Evolutionary conservation across 2,113 vertebrate species (phyloP).

Genomic region (Ochotona curzoniae): DNA sequence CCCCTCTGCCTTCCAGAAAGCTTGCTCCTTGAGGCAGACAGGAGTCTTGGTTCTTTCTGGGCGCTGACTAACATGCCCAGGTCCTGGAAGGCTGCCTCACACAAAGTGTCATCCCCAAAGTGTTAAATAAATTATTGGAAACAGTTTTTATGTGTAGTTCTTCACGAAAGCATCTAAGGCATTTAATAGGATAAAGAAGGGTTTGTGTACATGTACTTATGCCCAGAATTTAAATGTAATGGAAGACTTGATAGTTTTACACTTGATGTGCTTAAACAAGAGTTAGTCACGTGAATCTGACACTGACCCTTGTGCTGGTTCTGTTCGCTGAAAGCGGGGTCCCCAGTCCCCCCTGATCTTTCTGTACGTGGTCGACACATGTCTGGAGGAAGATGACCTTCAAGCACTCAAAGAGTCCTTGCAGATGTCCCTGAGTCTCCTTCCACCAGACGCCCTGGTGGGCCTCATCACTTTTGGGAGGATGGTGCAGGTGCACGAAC

Average conservation of each 20-base stretch:
- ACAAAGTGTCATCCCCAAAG: not conserved
- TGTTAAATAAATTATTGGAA: not conserved
- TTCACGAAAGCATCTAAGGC: slow-evolving; percentile 7
- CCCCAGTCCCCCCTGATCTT: slow-evolving; percentile 92
- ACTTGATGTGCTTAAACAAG: slow-evolving; percentile 9
- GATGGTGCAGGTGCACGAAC: slow-evolving; percentile 98
- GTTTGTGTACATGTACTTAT: slow-evolving; percentile 22
- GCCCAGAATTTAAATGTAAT: not conserved
- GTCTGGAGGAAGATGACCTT: slow-evolving; percentile 98
- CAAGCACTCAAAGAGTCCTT: slow-evolving; percentile 97
- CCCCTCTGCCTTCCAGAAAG: not conserved
- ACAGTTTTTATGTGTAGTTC: slow-evolving; percentile 4
- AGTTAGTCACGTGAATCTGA: not conserved
- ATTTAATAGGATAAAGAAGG: not conserved
- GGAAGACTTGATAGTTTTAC: slow-evolving; percentile 20
- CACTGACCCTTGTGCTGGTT: not conserved
- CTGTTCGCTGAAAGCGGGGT: slow-evolving; percentile 87
- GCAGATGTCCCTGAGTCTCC: slow-evolving; percentile 97
- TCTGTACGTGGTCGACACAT: slow-evolving; percentile 96
- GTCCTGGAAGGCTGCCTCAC: not conserved
- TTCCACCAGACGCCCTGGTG: slow-evolving; percentile 94
- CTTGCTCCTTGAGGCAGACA: not conserved
- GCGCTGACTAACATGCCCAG: not conserved
- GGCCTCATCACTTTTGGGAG: slow-evolving; percentile 98
- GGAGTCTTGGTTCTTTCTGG: not conserved